Evolutionary conservation across 2,113 vertebrate species (phyloP).

Genomic region (Hiodon alosoides): DNA sequence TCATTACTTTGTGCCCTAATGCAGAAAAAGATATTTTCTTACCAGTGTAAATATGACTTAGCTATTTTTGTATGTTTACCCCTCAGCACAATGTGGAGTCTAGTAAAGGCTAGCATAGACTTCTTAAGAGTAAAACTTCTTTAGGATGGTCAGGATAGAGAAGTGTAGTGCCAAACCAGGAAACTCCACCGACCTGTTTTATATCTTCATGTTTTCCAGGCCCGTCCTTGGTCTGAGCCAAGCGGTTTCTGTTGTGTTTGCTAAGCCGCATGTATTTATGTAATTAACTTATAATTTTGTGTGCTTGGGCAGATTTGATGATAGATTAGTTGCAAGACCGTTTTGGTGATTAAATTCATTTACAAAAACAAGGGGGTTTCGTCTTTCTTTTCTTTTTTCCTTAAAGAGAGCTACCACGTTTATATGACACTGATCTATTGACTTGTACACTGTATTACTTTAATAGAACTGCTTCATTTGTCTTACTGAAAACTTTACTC

Average conservation of each 20-base stretch:
- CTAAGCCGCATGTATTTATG: constrained; percentile 46
- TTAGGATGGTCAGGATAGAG: no score
- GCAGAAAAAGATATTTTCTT: background rate
- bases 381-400: no score
- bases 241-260: background rate
- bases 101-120: no score
- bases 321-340: constrained; percentile 12
- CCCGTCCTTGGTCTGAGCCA: background rate
- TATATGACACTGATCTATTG: no score
- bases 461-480: constrained; percentile 4
- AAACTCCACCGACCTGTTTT: background rate
- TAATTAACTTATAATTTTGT: constrained; percentile 62
- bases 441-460: background rate
- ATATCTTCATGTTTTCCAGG: background rate
- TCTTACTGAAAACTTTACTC: background rate
- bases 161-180: no score
- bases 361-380: background rate
- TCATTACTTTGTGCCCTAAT: no score
- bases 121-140: no score
- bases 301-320: constrained; percentile 38
- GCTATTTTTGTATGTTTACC: background rate
- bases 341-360: constrained; percentile 38
- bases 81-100: no score
- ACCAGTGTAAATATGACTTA: background rate
- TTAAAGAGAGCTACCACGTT: no score